Percentiles rank a stretch among this genome's conserved stretches.
Evolutionary conservation across 2,113 vertebrate species (phyloP).

Genomic region (Odontophorus gujanensis): DNA sequence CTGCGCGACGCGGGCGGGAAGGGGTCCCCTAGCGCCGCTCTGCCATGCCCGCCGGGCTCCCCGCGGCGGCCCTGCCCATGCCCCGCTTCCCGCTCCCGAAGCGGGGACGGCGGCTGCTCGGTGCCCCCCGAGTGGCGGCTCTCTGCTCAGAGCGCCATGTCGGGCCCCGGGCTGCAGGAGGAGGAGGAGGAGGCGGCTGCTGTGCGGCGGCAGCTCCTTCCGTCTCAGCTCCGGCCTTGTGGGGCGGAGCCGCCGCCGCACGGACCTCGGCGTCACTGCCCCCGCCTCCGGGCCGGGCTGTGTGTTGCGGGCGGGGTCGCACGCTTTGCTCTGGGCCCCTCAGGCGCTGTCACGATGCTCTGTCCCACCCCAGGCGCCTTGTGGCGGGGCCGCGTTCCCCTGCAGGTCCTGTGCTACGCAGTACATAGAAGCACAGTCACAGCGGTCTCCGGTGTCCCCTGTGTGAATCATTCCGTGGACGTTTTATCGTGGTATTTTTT

Average conservation of each 20-base stretch:
- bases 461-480: accelerated
- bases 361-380: accelerated
- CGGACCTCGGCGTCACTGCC: not conserved
- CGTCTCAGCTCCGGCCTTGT: constrained; percentile 1
- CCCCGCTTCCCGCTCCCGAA: not conserved
- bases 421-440: too few species aligned
- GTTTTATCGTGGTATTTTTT: not conserved
- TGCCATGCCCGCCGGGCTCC: constrained; percentile 26
- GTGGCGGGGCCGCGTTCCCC: not conserved
- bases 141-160: constrained; percentile 52
- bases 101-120: not conserved
- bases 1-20: not conserved
- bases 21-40: not conserved
- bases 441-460: accelerated
- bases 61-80: constrained; percentile 46
- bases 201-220: constrained; percentile 1
- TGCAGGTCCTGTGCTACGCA: not conserved
- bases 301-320: too few species aligned
- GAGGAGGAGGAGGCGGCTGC: not conserved
- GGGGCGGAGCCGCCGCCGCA: not conserved
- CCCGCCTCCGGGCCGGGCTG: not conserved
- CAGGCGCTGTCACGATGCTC: not conserved
- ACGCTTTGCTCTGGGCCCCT: too few species aligned
- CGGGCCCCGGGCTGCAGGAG: not conserved
- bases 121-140: not conserved